A percentile compares a stretch with the other conserved stretches of the same genome.
Conservation (phyloP, 35 echinoderm and acorn worm species). For the Strongylocentrotus purpuratus region DNA sequence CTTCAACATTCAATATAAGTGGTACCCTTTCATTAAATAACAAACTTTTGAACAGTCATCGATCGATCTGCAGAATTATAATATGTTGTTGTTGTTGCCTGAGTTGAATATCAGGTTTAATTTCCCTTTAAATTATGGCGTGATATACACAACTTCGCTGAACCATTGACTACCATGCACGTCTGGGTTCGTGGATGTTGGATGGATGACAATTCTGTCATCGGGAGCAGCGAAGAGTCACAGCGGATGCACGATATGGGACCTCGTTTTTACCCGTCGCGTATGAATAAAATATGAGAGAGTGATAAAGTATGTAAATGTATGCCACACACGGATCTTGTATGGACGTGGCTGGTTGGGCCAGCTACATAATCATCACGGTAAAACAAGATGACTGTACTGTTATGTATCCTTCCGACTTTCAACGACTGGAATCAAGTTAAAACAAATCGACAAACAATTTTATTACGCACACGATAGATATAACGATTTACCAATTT, state of each 20-base stretch:
- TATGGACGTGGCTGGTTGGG: not conserved
- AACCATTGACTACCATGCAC: not conserved
- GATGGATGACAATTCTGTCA: constrained; percentile 25
- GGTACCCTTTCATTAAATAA: no score
- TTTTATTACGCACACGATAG: not conserved
- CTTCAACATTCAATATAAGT: no score
- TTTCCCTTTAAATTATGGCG: not conserved
- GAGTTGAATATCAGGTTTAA: not conserved
- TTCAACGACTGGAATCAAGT: not conserved
- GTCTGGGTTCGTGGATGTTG: not conserved
- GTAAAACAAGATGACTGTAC: constrained; percentile 21
- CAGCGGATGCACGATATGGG: not conserved
- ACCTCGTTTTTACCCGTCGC: not conserved
- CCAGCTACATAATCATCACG: constrained; percentile 6
- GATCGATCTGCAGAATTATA: no score
- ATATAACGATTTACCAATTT: not conserved
- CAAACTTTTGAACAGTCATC: no score
- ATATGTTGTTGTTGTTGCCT: not conserved
- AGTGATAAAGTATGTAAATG: constrained; percentile 38
- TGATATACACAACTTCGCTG: not conserved
- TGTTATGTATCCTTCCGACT: not conserved
- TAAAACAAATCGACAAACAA: not conserved
- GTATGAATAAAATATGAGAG: constrained; percentile 38
- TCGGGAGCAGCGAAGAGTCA: constrained; percentile 21
- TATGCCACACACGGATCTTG: constrained; percentile 16